A percentile compares a stretch with the other conserved stretches of the same genome.
phyloP scores from a whole-genome alignment of 2,113 vertebrate genomes.

The Microtus oregoni region DNA sequence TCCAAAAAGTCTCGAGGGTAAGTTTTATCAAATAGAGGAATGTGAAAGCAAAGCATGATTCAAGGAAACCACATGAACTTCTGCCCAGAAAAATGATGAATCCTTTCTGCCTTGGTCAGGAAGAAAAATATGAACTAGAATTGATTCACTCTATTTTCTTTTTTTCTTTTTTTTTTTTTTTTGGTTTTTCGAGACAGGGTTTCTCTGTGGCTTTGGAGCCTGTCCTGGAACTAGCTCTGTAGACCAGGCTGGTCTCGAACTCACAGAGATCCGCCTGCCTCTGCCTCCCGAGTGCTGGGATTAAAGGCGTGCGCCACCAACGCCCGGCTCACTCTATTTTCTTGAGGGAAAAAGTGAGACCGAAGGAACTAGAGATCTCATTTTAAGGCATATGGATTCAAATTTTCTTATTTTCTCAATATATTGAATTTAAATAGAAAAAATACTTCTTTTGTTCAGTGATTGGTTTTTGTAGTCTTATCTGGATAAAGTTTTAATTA shows the following conservation, averaged over 20 bases:
- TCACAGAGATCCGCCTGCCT: too few relatives aligned
- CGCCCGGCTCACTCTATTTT: slow-evolving; percentile 74
- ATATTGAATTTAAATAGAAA: slow-evolving; percentile 53
- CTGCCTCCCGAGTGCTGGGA: too few relatives aligned
- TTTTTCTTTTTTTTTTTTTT: too few relatives aligned
- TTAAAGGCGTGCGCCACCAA: too few relatives aligned
- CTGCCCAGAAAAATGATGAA: slow-evolving; percentile 67
- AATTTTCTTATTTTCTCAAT: slow-evolving; percentile 60
- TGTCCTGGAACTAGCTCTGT: too few relatives aligned
- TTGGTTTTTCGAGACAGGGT: too few relatives aligned
- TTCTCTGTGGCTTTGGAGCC: too few relatives aligned
- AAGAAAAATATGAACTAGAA: slow-evolving; percentile 70
- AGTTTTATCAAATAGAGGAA: slow-evolving; percentile 71
- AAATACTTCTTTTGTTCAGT: slow-evolving; percentile 18
- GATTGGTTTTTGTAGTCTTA: slow-evolving; percentile 4
- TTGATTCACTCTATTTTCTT: slow-evolving; percentile 74
- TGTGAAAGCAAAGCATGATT: slow-evolving; percentile 68
- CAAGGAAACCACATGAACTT: slow-evolving; percentile 66
- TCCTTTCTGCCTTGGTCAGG: slow-evolving; percentile 75
- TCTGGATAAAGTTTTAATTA: slow-evolving; percentile 51
- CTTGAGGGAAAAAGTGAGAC: slow-evolving; percentile 55
- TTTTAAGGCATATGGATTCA: slow-evolving; percentile 79
- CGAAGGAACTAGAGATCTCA: slow-evolving; percentile 67
- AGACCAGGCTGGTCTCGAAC: too few relatives aligned
- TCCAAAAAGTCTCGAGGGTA: slow-evolving; percentile 69